Percentiles rank a stretch among this genome's conserved stretches.
Evolutionary conservation across 2,888 invertebrate species (phyloP).

Genomic region (Protodeltote pygarga): DNA sequence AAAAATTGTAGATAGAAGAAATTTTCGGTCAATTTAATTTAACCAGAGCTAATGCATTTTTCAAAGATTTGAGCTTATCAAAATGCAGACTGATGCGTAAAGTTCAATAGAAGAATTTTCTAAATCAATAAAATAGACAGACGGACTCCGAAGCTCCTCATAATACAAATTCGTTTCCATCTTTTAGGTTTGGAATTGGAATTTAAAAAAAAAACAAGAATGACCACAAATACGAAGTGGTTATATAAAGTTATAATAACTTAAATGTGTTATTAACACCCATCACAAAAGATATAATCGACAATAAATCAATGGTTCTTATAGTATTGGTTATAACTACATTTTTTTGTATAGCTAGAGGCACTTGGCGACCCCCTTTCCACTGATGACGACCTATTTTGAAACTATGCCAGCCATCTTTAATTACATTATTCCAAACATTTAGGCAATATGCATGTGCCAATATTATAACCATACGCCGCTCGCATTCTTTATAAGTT

Average conservation of each 20-base stretch:
- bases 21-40: no score
- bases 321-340: neutral
- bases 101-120: no score
- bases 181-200: no score
- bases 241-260: neutral
- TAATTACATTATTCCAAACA: slow-evolving; percentile 39
- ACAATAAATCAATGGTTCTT: slow-evolving; percentile 16
- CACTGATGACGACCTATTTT: slow-evolving; percentile 29
- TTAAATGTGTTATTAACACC: slow-evolving; percentile 12
- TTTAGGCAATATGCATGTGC: slow-evolving; percentile 49
- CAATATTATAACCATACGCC: slow-evolving; percentile 37
- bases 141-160: no score
- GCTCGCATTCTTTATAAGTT: slow-evolving; percentile 20
- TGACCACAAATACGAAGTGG: no score
- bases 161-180: no score
- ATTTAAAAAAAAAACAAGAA: neutral
- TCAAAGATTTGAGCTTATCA: no score
- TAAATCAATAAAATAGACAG: no score
- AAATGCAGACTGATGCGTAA: no score
- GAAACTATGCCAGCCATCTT: slow-evolving; percentile 40
- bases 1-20: no score
- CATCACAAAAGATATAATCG: slow-evolving; percentile 4
- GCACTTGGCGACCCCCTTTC: slow-evolving; percentile 26
- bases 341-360: slow-evolving; percentile 1
- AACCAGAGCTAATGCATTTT: no score